phyloP scores from a whole-genome alignment of 2,113 vertebrate species.

The Desmodus rotundus region DNA sequence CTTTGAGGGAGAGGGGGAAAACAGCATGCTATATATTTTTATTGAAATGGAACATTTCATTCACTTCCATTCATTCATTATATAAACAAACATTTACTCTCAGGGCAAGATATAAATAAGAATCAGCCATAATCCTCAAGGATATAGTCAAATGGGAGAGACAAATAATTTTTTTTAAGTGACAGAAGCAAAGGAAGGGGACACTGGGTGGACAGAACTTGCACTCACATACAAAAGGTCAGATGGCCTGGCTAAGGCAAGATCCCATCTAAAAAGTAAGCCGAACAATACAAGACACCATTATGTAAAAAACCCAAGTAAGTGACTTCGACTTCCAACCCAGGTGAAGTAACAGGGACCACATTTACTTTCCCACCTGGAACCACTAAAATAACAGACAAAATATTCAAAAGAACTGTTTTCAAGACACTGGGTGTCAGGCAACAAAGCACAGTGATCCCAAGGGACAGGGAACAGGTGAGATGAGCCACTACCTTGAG shows the following conservation, averaged over 20 bases:
- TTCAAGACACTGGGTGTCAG: background rate
- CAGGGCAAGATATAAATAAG: background rate
- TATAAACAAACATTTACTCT: background rate
- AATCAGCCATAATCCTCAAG: background rate
- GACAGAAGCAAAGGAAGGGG: background rate
- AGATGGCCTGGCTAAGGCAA: background rate
- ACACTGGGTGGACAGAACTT: background rate
- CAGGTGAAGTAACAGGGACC: background rate
- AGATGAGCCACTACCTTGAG: background rate
- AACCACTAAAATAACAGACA: background rate
- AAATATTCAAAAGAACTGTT: background rate
- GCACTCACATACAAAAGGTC: background rate
- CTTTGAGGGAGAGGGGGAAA: background rate
- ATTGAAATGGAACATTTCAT: background rate
- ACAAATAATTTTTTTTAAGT: background rate
- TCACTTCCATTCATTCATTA: background rate
- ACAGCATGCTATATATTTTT: background rate
- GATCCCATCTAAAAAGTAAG: background rate
- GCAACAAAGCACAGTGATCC: background rate
- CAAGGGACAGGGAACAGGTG: background rate
- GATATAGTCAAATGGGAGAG: background rate
- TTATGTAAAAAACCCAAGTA: background rate
- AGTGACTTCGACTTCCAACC: background rate
- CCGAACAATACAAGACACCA: background rate
- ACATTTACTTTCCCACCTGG: background rate